phyloP scores from a whole-genome alignment of 2,113 vertebrate genomes.

The Archilochus colubris region DNA sequence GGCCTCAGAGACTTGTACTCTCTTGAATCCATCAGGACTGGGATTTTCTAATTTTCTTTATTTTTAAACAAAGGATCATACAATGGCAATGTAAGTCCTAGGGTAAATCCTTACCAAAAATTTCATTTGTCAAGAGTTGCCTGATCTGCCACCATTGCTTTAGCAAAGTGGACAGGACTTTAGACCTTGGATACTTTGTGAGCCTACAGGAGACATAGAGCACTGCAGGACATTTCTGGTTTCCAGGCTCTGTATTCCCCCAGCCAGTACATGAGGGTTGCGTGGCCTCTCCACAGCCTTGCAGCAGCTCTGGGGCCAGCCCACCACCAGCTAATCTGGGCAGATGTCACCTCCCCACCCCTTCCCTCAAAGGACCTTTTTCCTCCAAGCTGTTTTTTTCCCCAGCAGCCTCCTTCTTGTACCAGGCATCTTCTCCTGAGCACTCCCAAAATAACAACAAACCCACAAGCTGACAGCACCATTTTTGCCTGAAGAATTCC shows the following conservation, averaged over 20 bases:
- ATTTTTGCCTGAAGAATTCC: not conserved
- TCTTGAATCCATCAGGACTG: not conserved
- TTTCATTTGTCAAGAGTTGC: not conserved
- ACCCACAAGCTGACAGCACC: not conserved
- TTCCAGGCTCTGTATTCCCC: not conserved
- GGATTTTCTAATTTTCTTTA: not conserved
- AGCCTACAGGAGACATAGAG: not conserved
- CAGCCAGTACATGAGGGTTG: not conserved
- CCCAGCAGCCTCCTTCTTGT: not conserved
- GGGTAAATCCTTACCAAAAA: not conserved
- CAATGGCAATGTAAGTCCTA: not conserved
- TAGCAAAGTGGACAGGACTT: not conserved
- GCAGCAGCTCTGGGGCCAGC: not conserved
- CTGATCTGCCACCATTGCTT: not conserved
- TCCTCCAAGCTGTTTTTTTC: not conserved
- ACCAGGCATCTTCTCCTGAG: not conserved
- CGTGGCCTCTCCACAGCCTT: not conserved
- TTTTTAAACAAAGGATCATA: not conserved
- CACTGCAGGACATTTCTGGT: not conserved
- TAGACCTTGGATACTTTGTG: not conserved
- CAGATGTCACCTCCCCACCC: not conserved
- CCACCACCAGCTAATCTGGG: not conserved
- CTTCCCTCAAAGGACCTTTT: not conserved
- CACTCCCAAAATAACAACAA: not conserved
- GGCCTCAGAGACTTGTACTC: not conserved